phyloP scores from a whole-genome alignment of 2,797 vertebrate genomes.

The Siniperca scherzeri region DNA sequence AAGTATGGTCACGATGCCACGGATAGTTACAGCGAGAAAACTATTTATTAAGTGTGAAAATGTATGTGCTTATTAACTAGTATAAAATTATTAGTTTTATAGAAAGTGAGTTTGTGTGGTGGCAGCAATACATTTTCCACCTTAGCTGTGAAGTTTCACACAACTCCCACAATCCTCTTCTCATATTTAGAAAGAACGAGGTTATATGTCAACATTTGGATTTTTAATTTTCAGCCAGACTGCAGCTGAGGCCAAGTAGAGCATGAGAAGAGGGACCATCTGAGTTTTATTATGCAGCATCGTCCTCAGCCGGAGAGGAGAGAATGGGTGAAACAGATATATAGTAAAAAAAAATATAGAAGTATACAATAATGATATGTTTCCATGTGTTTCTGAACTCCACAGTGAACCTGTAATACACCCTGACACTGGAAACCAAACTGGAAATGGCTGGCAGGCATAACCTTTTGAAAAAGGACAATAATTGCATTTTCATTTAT shows the following conservation, averaged over 20 bases:
- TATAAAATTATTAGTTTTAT: background rate
- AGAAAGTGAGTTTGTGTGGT: constrained; percentile 4
- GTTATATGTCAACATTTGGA: constrained; percentile 36
- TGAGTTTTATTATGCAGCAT: constrained; percentile 42
- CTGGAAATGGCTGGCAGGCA: background rate
- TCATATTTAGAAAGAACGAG: constrained; percentile 13
- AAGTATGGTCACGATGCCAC: background rate
- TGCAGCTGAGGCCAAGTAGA: constrained; percentile 34
- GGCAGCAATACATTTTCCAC: constrained; percentile 4
- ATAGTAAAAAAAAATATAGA: background rate
- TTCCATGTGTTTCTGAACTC: constrained; percentile 10
- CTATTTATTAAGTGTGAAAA: constrained; percentile 1
- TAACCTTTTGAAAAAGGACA: constrained; percentile 6
- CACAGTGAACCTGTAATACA: constrained; percentile 16
- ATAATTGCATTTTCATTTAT: constrained; percentile 23
- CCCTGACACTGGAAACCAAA: background rate
- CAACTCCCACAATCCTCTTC: constrained; percentile 29
- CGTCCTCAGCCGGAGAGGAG: background rate
- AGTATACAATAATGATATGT: background rate
- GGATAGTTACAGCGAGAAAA: background rate
- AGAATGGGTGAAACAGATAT: constrained; percentile 2
- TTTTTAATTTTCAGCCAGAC: constrained; percentile 36
- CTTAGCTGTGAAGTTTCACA: constrained; percentile 28
- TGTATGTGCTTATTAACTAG: background rate
- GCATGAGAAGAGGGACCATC: constrained; percentile 33